phyloP scores from a whole-genome alignment of 2,888 invertebrate species.

The Brachynemurus nebulosus region DNA sequence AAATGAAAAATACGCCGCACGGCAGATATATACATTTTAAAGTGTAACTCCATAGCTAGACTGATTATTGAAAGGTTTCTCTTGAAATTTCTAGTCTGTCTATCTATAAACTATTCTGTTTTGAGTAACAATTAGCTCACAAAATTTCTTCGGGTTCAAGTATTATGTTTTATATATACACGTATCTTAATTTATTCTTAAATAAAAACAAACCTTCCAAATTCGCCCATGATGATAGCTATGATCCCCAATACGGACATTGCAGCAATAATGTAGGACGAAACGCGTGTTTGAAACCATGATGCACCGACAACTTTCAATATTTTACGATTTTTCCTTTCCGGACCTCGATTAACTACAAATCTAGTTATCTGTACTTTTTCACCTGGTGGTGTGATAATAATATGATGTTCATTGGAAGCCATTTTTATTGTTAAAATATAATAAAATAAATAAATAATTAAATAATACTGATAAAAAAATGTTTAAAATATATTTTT shows the following conservation, averaged over 20 bases:
- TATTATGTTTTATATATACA: too few relatives aligned
- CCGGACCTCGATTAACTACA: not conserved
- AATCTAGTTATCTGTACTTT: slow-evolving; percentile 3
- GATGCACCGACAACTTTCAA: slow-evolving; percentile 68
- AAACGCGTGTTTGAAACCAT: slow-evolving; percentile 61
- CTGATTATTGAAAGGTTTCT: too few relatives aligned
- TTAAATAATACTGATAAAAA: not conserved
- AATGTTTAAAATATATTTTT: too few relatives aligned
- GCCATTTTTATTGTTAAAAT: not conserved
- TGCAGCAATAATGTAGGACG: slow-evolving; percentile 53
- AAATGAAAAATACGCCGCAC: too few relatives aligned
- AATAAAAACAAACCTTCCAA: slow-evolving; percentile 40
- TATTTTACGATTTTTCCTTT: slow-evolving; percentile 29
- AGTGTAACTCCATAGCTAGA: too few relatives aligned
- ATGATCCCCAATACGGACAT: slow-evolving; percentile 53
- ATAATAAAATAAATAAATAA: not conserved
- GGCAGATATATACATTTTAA: too few relatives aligned
- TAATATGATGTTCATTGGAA: not conserved
- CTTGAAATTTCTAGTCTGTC: too few relatives aligned
- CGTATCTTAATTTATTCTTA: not conserved
- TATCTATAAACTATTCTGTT: too few relatives aligned
- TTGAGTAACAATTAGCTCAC: too few relatives aligned
- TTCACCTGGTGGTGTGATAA: not conserved
- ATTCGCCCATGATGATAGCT: slow-evolving; percentile 53
- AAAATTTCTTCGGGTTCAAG: too few relatives aligned